Evolutionary conservation across 2,888 invertebrate species (phyloP), one percentile per base, ranked within the genome.

Genomic region (Cheilosia variabilis): DNA sequence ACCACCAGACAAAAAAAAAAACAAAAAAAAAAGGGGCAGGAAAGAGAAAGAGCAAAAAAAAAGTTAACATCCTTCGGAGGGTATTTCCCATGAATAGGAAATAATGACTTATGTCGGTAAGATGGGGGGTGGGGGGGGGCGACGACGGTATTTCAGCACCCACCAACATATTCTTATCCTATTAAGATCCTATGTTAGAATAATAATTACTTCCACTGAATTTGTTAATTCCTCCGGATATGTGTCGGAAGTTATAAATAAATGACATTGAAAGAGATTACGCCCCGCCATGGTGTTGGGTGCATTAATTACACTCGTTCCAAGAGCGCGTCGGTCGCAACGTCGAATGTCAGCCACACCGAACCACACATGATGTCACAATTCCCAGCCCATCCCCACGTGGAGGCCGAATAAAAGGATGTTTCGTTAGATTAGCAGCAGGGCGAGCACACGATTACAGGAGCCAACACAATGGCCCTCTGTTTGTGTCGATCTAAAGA

Each of bases 161-260:
- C 15, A 68, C 47, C 34, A 41, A 55, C 68, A 52, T 53, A 58
- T 79, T 58, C 79, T 84, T 84, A 84, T 84, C 79, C 69, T 75
- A 79, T 79, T 79, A 84, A 75, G 80, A 66, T 76, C 71, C 62
- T 66, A 55, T 77, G 65, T 73, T 81, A 71, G 76, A 81, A 86
- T 81, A 81, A 77, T 86, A 86, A 86, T 86, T 86, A 86, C 81
- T 86, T 86, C 77, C 81, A 86, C 63, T 77, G 81, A 81, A 86
- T 86, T 86, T 86, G 86, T 81, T 81, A 86, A 86, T 86, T 81
- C 77, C 66, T 66, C 86, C 77, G 86, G 86, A 86, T 86, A 81
- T 77, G 72, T 81, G 76, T 80, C 77, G 86, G 86, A 86, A 77
- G 86, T 86, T 86, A 86, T 86, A 81, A 86, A 81, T 86, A 86